These are phyloP conservation scores for Lapara coniferarum DNA, from an alignment of 2,888 invertebrate genomes.

Conservation along the genomic window DNA sequence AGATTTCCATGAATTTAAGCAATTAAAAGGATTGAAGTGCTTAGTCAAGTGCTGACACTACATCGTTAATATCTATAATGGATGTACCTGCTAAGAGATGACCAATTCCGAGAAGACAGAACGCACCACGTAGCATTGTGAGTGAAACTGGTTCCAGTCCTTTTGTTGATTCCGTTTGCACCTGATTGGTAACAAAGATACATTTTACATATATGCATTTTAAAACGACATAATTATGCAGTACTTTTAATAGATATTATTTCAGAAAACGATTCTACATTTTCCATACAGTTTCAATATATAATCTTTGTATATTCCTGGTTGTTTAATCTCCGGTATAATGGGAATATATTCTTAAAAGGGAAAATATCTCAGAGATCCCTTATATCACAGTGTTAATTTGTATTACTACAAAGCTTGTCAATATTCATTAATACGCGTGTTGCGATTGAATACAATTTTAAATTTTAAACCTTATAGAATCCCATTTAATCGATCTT, in stretches of 20 bases:
- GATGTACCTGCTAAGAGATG: constrained; percentile 83
- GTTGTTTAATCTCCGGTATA: too few species aligned
- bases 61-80: too few species aligned
- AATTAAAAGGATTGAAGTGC: background rate
- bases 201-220: too few species aligned
- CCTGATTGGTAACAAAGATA: constrained; percentile 47
- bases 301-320: too few species aligned
- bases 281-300: too few species aligned
- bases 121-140: constrained; percentile 89
- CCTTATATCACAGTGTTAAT: background rate
- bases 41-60: background rate
- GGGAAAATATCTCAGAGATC: background rate
- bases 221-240: too few species aligned
- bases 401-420: background rate
- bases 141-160: constrained; percentile 86
- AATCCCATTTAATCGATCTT: constrained; percentile 14
- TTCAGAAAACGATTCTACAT: too few species aligned
- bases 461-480: constrained; percentile 13
- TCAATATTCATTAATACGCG: constrained; percentile 13
- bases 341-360: background rate
- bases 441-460: constrained; percentile 18
- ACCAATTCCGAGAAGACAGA: constrained; percentile 87
- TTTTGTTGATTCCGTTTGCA: constrained; percentile 69
- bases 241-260: too few species aligned
- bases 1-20: too few species aligned